Evolutionary conservation across 1,140 invertebrate species (phyloP), one percentile per base, ranked within the genome.

Genomic region (Drosophila auraria): DNA sequence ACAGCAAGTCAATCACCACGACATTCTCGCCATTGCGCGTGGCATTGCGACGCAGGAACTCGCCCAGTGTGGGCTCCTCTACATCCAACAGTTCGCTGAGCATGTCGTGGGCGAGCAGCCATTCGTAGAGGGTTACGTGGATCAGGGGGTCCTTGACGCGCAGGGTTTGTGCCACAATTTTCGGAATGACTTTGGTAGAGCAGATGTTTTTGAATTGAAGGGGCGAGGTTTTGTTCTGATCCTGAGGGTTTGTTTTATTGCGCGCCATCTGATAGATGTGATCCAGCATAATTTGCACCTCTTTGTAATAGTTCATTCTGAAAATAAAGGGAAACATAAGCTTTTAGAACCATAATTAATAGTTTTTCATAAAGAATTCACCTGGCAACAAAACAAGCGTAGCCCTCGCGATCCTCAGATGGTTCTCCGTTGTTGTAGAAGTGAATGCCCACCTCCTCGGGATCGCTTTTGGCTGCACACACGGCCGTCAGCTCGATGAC

Each of bases 91-190:
- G 93, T 92, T 97, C 97, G 69, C 96, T 95, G 56, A 95, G 94
- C 82, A 97, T 83, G 68, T 93, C 91, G 71, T 92, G 86, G 5
- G 96, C 95, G 40, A 99, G 95, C 92, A 99, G 95, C 98, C 99
- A 99, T 78, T 98, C 96, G 92, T 99, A 99, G 0, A 99, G 94
- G 0, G 97, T 95, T 0, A 97, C 96, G 92, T 99, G 98, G 53
- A 98, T 95, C 11, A 98, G 94, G 92, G 99, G 97, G 94, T 99
- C 99, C 12, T 96, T 93, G 2, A 94, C 93, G 53, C 94, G 93
- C 3, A 96, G 84, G 0, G 93, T 89, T 38, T 95, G 89, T 1
- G 93, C 75, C 40, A 95, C 94, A 4, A 95, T 94, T 50, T 94
- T 93, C 4, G 80, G 79, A 17, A 93, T 91, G 1, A 38, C 25